phyloP scores from a whole-genome alignment of 2,888 invertebrate genomes.

The Phragmatobia fuliginosa region DNA sequence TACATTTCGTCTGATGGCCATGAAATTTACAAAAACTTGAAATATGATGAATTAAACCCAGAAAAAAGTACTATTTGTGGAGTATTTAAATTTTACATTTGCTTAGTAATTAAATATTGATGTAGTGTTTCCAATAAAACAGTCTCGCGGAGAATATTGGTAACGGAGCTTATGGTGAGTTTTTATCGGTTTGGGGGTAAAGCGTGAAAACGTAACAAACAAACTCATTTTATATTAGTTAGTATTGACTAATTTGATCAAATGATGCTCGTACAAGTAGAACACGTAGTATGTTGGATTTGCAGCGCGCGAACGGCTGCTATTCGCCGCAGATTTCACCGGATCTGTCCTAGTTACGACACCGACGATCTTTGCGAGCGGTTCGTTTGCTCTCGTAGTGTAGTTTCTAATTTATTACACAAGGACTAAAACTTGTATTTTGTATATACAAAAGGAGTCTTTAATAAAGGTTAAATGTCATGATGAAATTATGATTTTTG shows the following conservation, averaged over 20 bases:
- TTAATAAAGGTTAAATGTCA: not conserved
- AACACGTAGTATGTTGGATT: not conserved
- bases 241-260: not conserved
- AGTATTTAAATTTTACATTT: not conserved
- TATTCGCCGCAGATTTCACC: constrained; percentile 9
- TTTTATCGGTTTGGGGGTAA: too few species aligned
- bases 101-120: not conserved
- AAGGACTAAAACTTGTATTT: constrained; percentile 12
- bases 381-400: constrained; percentile 3
- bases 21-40: not conserved
- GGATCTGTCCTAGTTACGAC: constrained; percentile 15
- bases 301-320: constrained; percentile 3
- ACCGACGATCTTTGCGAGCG: constrained; percentile 6
- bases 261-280: not conserved
- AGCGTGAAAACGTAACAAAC: too few species aligned
- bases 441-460: not conserved
- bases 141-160: not conserved
- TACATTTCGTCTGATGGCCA: not conserved
- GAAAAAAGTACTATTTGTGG: not conserved
- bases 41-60: not conserved
- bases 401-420: constrained; percentile 17
- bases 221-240: too few species aligned
- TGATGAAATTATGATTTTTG: not conserved
- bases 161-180: too few species aligned
- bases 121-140: not conserved